A percentile compares a stretch with the other conserved stretches of the same genome.
These are phyloP conservation scores for Heterodera filipjevi DNA, from an alignment of 2,888 invertebrate species.

Conservation along the genomic window DNA sequence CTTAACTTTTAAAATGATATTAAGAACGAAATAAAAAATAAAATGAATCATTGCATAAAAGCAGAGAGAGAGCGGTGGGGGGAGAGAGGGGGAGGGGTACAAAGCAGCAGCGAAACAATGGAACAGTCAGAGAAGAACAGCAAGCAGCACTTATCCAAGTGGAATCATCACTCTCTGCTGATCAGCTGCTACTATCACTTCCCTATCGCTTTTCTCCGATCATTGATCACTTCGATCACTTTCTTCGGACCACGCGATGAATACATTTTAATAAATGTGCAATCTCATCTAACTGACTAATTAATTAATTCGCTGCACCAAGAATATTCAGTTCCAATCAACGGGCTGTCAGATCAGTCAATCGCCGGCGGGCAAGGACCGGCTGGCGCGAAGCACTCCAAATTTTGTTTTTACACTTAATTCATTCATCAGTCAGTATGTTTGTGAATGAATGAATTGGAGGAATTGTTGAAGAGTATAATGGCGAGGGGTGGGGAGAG, in stretches of 20 bases:
- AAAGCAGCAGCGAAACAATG: too few species aligned
- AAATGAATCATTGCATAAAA: too few species aligned
- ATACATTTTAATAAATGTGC: background rate
- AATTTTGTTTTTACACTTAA: background rate
- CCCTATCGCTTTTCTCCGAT: background rate
- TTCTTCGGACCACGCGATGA: background rate
- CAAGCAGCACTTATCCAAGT: too few species aligned
- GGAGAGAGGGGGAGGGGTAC: too few species aligned
- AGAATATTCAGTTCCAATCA: background rate
- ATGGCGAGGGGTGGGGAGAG: too few species aligned
- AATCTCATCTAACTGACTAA: background rate
- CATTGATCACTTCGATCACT: too few species aligned
- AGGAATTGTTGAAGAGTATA: background rate
- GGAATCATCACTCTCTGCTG: background rate
- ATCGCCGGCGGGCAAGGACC: background rate
- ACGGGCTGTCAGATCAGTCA: background rate
- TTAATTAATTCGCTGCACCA: background rate
- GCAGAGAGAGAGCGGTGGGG: too few species aligned
- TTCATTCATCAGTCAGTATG: background rate
- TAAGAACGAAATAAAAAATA: too few species aligned
- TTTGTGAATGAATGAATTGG: background rate
- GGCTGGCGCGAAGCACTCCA: constrained; percentile 2
- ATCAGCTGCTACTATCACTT: background rate
- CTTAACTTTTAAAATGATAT: too few species aligned
- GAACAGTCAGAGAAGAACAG: too few species aligned